Conservation (phyloP, 2,888 invertebrate genomes). For the Adela reaumurella region DNA sequence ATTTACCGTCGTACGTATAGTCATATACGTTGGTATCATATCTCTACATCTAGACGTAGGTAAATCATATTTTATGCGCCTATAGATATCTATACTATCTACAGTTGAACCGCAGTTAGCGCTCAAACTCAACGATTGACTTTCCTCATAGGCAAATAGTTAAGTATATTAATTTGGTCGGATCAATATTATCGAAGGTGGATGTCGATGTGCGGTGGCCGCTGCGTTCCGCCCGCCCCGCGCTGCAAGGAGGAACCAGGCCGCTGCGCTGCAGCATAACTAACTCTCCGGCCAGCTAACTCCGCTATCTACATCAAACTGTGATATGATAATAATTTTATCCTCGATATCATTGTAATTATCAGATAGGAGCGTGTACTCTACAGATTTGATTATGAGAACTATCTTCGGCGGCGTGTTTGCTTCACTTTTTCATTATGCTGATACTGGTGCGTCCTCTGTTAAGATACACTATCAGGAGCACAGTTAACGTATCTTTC, state of each 20-base stretch:
- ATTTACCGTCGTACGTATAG: background rate
- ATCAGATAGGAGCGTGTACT: conserved; percentile 36
- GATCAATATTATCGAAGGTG: no score
- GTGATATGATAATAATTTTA: conserved; percentile 8
- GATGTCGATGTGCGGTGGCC: no score
- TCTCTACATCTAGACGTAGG: no score
- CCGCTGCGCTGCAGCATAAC: background rate
- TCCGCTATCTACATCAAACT: background rate
- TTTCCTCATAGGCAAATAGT: no score
- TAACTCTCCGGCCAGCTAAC: background rate
- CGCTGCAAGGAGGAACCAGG: background rate
- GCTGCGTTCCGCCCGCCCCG: no score
- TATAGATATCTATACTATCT: no score
- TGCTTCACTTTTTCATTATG: conserved; percentile 19
- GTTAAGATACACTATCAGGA: conserved; percentile 10
- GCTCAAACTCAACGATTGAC: no score
- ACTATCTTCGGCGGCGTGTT: conserved; percentile 23
- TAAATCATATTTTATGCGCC: no score
- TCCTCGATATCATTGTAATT: conserved; percentile 42
- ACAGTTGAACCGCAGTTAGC: no score
- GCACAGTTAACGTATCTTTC: conserved; percentile 13
- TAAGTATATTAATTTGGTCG: no score
- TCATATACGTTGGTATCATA: no score
- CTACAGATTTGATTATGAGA: conserved; percentile 46
- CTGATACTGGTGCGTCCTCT: background rate